A percentile compares a stretch with the other conserved stretches of the same genome.
phyloP scores from a whole-genome alignment of 2,888 invertebrate species.

The Nomada fabriciana region DNA sequence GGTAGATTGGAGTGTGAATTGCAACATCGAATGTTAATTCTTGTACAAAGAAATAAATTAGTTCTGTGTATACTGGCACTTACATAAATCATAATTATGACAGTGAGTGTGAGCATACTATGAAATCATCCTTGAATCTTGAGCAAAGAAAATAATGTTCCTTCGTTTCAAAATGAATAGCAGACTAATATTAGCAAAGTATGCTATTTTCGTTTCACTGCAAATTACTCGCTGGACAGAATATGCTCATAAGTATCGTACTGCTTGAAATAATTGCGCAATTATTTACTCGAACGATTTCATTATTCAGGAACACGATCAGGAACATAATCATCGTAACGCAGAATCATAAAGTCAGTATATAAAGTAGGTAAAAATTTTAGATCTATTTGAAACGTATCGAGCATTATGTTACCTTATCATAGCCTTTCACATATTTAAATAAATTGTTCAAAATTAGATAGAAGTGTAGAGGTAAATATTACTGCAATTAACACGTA shows the following conservation, averaged over 20 bases:
- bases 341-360: not conserved
- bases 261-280: not conserved
- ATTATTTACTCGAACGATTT: conserved; percentile 5
- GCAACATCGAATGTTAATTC: not conserved
- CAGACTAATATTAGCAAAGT: not conserved
- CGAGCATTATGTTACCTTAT: too few species aligned
- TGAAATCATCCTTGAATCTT: conserved; percentile 1
- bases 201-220: not conserved
- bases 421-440: too few species aligned
- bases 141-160: not conserved
- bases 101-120: not conserved
- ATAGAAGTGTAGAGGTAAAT: too few species aligned
- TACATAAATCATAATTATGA: conserved; percentile 3
- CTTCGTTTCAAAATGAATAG: not conserved
- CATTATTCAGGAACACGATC: not conserved
- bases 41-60: not conserved
- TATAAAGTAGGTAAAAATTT: not conserved
- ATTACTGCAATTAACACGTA: too few species aligned
- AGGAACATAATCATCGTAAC: not conserved
- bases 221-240: not conserved
- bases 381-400: too few species aligned
- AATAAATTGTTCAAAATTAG: too few species aligned
- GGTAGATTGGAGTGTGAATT: not conserved
- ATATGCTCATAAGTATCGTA: not conserved
- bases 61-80: conserved; percentile 1